Evolutionary conservation across 2,888 invertebrate genomes (phyloP).

Genomic region (Ptilodon capucinus): DNA sequence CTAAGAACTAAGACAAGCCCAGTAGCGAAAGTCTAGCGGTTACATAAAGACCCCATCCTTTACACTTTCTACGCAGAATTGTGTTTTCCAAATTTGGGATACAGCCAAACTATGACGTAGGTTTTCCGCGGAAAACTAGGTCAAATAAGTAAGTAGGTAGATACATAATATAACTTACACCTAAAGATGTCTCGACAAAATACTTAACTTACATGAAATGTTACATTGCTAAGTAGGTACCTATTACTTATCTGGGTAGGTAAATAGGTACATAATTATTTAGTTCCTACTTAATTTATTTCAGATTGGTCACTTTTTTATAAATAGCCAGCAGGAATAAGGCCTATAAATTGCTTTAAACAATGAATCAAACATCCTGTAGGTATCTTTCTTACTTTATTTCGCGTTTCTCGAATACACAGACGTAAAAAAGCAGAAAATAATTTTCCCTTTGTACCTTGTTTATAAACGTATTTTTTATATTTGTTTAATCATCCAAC

Average conservation of each 20-base stretch:
- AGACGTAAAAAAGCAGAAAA: constrained; percentile 19
- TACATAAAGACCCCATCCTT: constrained; percentile 16
- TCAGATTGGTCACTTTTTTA: too few relatives aligned
- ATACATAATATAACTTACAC: not conserved
- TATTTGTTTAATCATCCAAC: constrained; percentile 2
- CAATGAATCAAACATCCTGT: constrained; percentile 4
- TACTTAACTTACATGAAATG: constrained; percentile 13
- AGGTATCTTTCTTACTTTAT: too few relatives aligned
- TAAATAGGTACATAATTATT: too few relatives aligned
- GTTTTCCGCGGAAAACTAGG: constrained; percentile 60
- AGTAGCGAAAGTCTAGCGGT: constrained; percentile 14
- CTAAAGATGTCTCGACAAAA: constrained; percentile 19
- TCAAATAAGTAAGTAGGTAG: constrained; percentile 57
- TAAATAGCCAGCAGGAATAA: too few relatives aligned
- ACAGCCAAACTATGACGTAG: constrained; percentile 67
- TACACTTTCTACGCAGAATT: constrained; percentile 35
- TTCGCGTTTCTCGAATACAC: not conserved
- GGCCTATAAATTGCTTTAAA: not conserved
- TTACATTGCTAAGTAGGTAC: constrained; percentile 10
- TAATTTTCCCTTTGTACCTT: constrained; percentile 4
- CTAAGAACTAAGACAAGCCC: not conserved
- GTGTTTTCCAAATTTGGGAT: constrained; percentile 61
- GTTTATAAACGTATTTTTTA: constrained; percentile 11
- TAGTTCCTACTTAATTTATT: too few relatives aligned
- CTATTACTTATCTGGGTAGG: not conserved